Conservation (phyloP, 2,113 vertebrate genomes). For the Poecile atricapillus region DNA sequence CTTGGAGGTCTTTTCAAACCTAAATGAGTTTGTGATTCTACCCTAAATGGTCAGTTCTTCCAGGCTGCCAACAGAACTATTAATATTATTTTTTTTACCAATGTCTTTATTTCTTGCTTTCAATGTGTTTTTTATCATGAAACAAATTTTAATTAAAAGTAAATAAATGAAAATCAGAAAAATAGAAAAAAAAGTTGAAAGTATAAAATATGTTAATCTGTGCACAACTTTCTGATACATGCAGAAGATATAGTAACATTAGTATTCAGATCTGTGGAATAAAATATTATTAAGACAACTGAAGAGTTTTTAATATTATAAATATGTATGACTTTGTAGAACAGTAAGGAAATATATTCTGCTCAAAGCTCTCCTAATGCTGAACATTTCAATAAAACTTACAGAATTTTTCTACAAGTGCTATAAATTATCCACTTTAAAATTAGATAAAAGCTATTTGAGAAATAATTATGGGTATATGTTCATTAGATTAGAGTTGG, state of each 20-base stretch:
- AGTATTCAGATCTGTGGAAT: slow-evolving; percentile 63
- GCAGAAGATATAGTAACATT: slow-evolving; percentile 47
- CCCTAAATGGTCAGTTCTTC: neutral
- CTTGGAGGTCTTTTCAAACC: neutral
- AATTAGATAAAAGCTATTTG: slow-evolving; percentile 77
- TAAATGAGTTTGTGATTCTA: neutral
- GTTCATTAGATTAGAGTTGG: slow-evolving; percentile 69
- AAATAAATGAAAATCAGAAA: slow-evolving; percentile 29
- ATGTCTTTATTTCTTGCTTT: neutral
- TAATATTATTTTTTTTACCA: neutral
- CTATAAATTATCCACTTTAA: slow-evolving; percentile 76
- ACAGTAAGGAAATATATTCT: slow-evolving; percentile 74
- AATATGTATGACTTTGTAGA: slow-evolving; percentile 75
- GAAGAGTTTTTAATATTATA: slow-evolving; percentile 73
- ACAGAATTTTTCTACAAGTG: slow-evolving; percentile 66
- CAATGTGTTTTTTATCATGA: neutral
- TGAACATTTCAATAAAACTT: slow-evolving; percentile 78
- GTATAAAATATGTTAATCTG: neutral
- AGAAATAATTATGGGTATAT: slow-evolving; percentile 75
- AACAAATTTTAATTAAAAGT: slow-evolving; percentile 36
- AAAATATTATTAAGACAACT: slow-evolving; percentile 72
- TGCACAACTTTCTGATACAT: slow-evolving; percentile 17
- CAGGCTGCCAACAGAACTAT: neutral
- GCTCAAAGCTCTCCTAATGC: slow-evolving; percentile 66
- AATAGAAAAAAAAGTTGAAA: neutral